These are phyloP conservation scores for Drosophila santomea DNA, from an alignment of 1,140 invertebrate species.

Conservation along the genomic window DNA sequence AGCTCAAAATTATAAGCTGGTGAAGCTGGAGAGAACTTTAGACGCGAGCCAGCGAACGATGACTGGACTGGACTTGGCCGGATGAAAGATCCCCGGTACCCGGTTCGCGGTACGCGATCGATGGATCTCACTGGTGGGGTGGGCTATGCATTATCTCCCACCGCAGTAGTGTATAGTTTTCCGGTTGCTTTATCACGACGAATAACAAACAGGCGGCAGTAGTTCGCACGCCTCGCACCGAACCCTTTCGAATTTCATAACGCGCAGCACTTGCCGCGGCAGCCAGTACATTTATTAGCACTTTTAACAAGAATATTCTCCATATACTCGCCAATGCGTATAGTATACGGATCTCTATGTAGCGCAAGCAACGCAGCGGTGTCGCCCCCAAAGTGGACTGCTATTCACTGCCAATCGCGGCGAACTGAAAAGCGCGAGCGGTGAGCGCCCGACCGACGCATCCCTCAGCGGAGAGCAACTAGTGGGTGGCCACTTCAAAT, in stretches of 20 bases:
- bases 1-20: slow-evolving; percentile 33
- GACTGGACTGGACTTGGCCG: slow-evolving; percentile 25
- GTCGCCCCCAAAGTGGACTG: slow-evolving; percentile 45
- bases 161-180: neutral
- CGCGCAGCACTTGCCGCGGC: slow-evolving; percentile 62
- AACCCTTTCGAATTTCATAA: slow-evolving; percentile 52
- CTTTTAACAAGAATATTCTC: slow-evolving; percentile 71
- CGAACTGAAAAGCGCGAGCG: slow-evolving; percentile 25
- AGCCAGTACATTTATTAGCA: slow-evolving; percentile 77
- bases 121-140: slow-evolving; percentile 17
- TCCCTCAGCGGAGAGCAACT: slow-evolving; percentile 33
- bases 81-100: neutral
- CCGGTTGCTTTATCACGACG: slow-evolving; percentile 21
- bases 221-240: slow-evolving; percentile 20
- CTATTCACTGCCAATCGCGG: slow-evolving; percentile 20
- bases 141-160: slow-evolving; percentile 23
- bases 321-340: slow-evolving; percentile 57
- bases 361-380: slow-evolving; percentile 18
- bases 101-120: neutral
- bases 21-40: slow-evolving; percentile 47
- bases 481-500: slow-evolving; percentile 25
- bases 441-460: slow-evolving; percentile 27
- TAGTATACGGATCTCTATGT: slow-evolving; percentile 48
- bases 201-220: slow-evolving; percentile 25
- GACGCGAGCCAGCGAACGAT: slow-evolving; percentile 33